These are phyloP conservation scores for Triops cancriformis DNA, from an alignment of 1,140 invertebrate genomes.

Conservation along the genomic window DNA sequence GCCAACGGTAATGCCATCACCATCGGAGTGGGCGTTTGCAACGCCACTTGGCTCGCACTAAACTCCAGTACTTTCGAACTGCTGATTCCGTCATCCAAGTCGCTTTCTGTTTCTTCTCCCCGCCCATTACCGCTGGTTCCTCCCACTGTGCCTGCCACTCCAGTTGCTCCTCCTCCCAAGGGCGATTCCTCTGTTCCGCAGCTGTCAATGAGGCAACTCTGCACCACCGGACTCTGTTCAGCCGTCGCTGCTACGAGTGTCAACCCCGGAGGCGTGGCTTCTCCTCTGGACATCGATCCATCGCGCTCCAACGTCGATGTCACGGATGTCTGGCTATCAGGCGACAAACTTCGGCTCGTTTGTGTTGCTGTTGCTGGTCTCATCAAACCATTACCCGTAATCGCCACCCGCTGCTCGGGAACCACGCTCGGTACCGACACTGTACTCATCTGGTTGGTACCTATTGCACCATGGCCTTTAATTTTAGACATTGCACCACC, in stretches of 20 bases:
- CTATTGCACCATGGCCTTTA: background rate
- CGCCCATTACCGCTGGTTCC: background rate
- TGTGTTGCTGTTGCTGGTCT: background rate
- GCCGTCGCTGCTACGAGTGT: background rate
- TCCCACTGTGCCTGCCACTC: too few relatives aligned
- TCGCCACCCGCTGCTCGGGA: background rate
- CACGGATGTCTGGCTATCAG: background rate
- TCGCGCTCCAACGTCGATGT: conserved; percentile 3
- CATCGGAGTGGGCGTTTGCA: background rate
- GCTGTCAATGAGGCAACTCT: conserved; percentile 25
- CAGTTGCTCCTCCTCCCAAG: background rate
- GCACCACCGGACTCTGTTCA: conserved; percentile 22
- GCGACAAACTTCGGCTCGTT: conserved; percentile 1
- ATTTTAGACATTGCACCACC: background rate
- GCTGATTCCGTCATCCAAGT: background rate
- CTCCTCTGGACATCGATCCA: conserved; percentile 19
- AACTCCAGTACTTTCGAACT: background rate
- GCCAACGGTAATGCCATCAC: background rate
- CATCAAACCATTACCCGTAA: background rate
- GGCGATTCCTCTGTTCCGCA: conserved; percentile 22
- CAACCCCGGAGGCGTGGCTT: conserved; percentile 24
- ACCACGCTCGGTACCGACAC: background rate
- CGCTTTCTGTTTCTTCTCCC: background rate
- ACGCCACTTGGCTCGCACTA: background rate
- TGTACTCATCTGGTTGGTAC: background rate